These are phyloP conservation scores for Drosophila diplacantha DNA, from an alignment of 2,888 invertebrate species.

Conservation along the genomic window DNA sequence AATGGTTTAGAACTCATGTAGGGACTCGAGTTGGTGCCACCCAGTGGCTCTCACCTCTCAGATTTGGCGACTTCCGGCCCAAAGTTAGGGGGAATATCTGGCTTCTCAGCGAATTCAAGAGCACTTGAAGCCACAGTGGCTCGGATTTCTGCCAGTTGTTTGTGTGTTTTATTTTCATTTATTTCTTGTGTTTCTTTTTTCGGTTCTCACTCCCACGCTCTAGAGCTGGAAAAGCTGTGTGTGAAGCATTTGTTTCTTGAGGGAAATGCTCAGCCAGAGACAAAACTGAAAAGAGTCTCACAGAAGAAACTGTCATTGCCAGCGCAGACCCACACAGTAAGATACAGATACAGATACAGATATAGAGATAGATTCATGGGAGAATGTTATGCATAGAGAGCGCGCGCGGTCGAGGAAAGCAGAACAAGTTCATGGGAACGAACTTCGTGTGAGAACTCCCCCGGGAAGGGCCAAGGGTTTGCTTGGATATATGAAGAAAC, in stretches of 20 bases:
- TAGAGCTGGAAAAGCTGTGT: conserved; percentile 61
- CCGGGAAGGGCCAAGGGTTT: conserved; percentile 1
- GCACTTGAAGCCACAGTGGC: conserved; percentile 64
- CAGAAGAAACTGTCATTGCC: conserved; percentile 41
- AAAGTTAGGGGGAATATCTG: conserved; percentile 44
- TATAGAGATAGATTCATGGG: conserved; percentile 28
- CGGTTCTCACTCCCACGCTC: conserved; percentile 66
- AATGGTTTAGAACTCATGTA: background rate
- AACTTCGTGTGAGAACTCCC: conserved; percentile 39
- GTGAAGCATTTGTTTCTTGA: conserved; percentile 39
- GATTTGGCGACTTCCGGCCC: conserved; percentile 61
- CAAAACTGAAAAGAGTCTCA: conserved; percentile 23
- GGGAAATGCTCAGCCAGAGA: conserved; percentile 34
- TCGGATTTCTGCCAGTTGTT: conserved; percentile 19
- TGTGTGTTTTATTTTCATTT: conserved; percentile 3
- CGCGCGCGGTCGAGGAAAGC: conserved; percentile 40
- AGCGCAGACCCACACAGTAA: conserved; percentile 32
- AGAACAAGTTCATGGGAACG: conserved; percentile 64
- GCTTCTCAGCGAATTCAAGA: conserved; percentile 37
- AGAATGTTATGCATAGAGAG: conserved; percentile 50
- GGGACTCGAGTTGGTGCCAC: conserved; percentile 25
- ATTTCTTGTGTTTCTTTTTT: conserved; percentile 23
- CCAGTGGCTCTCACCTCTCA: conserved; percentile 28
- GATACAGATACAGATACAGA: conserved; percentile 22
- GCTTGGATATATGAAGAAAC: background rate